A percentile compares a stretch with the other conserved stretches of the same genome.
Evolutionary conservation across 2,797 vertebrate genomes (phyloP).

Genomic region (Prionace glauca): DNA sequence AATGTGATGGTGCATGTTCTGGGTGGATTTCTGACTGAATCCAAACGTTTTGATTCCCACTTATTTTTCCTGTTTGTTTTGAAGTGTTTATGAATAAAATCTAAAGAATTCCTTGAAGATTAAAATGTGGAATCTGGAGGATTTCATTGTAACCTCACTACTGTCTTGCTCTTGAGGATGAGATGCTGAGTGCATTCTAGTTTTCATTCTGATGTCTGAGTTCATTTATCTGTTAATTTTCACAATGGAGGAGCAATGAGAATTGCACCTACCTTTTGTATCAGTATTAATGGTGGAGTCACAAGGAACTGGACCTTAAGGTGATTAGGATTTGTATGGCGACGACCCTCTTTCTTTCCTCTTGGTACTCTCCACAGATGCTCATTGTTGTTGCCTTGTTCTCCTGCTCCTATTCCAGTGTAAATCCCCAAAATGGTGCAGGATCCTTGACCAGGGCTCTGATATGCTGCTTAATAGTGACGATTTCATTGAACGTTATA

Average conservation of each 20-base stretch:
- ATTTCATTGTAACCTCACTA: background rate
- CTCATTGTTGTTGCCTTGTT: too few species aligned
- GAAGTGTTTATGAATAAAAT: background rate
- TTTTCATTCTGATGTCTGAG: background rate
- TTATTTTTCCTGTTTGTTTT: background rate
- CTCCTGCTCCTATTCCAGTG: too few species aligned
- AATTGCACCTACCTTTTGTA: background rate
- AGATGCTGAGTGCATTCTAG: background rate
- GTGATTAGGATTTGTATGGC: background rate
- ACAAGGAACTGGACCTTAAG: background rate
- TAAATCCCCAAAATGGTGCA: too few species aligned
- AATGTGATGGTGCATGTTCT: too few species aligned
- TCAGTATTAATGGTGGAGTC: background rate
- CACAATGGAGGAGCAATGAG: background rate
- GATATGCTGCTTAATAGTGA: too few species aligned
- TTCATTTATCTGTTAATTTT: background rate
- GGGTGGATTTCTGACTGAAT: background rate
- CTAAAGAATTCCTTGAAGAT: background rate
- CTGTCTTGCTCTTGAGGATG: background rate
- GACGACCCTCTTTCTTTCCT: too few species aligned
- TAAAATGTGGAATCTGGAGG: background rate
- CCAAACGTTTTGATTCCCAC: background rate
- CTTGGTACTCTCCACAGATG: too few species aligned
- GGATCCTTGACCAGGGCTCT: too few species aligned
- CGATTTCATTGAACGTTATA: too few species aligned